Conservation (phyloP, 2,888 invertebrate species). For the Hyposoter dolosus region DNA sequence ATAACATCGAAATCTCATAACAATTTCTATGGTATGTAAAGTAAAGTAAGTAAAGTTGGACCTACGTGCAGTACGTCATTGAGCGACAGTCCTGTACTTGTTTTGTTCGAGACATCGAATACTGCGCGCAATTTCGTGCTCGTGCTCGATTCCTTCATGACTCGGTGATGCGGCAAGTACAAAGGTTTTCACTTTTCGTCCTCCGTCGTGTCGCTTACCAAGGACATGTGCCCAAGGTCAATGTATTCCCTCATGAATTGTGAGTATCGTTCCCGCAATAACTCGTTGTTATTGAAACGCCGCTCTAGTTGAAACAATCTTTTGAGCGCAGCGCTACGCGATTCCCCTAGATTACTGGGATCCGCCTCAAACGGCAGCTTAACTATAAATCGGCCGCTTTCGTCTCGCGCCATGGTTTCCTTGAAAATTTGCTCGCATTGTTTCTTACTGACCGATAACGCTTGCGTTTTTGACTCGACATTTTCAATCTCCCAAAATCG, state of each 20-base stretch:
- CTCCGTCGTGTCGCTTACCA: not conserved
- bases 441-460: conserved; percentile 4
- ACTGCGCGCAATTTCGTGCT: conserved; percentile 75
- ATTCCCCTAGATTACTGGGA: not conserved
- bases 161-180: conserved; percentile 46
- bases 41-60: too few relatives aligned
- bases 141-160: conserved; percentile 37
- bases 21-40: too few relatives aligned
- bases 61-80: conserved; percentile 73
- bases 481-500: conserved; percentile 61
- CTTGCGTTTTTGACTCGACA: not conserved
- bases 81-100: conserved; percentile 46
- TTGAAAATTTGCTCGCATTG: conserved; percentile 24
- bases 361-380: conserved; percentile 5
- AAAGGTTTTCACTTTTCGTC: not conserved
- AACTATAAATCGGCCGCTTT: conserved; percentile 24
- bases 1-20: conserved; percentile 71
- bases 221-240: conserved; percentile 45
- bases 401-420: conserved; percentile 1
- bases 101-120: conserved; percentile 74
- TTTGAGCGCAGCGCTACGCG: conserved; percentile 2
- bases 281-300: conserved; percentile 4
- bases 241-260: conserved; percentile 41
- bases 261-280: conserved; percentile 5
- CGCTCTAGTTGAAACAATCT: conserved; percentile 24